These are phyloP conservation scores for Lagodon rhomboides DNA, from an alignment of 2,797 vertebrate genomes.

Conservation along the genomic window DNA sequence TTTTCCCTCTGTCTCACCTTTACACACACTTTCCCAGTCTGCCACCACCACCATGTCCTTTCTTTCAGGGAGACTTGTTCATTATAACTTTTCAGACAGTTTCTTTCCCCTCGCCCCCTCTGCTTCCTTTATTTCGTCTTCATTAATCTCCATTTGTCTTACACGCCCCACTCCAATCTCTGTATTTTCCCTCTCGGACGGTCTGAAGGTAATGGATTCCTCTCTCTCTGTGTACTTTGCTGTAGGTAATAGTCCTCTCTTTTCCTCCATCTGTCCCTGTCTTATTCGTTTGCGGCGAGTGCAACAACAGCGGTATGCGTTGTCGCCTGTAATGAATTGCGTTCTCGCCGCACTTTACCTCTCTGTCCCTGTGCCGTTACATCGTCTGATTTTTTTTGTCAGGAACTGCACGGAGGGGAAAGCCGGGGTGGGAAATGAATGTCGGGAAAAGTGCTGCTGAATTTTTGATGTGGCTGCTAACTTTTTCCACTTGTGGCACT, in stretches of 20 bases:
- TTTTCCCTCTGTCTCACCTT: conserved; percentile 33
- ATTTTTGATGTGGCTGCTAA: conserved; percentile 1
- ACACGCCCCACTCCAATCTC: background rate
- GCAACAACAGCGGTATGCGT: conserved; percentile 6
- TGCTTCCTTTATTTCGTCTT: conserved; percentile 2
- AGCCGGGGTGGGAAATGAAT: background rate
- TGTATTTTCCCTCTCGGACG: conserved; percentile 9
- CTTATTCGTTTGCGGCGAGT: conserved; percentile 9
- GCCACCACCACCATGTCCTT: background rate
- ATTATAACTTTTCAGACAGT: background rate
- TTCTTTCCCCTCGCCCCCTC: background rate
- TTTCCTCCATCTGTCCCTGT: conserved; percentile 21
- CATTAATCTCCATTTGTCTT: conserved; percentile 18
- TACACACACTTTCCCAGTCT: conserved; percentile 10
- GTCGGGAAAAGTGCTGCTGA: conserved; percentile 4
- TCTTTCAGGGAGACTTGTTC: background rate
- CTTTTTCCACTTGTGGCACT: conserved; percentile 6
- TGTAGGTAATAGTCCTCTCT: conserved; percentile 14
- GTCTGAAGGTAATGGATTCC: conserved; percentile 22
- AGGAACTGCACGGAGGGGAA: background rate
- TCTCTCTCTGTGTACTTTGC: conserved; percentile 13
- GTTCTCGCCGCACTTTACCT: background rate
- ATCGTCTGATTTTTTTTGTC: background rate
- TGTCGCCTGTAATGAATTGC: background rate
- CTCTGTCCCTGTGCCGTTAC: conserved; percentile 1